Percentiles rank a stretch among this genome's conserved stretches.
Conservation (phyloP, 2,888 invertebrate genomes). For the Phortica magna region DNA sequence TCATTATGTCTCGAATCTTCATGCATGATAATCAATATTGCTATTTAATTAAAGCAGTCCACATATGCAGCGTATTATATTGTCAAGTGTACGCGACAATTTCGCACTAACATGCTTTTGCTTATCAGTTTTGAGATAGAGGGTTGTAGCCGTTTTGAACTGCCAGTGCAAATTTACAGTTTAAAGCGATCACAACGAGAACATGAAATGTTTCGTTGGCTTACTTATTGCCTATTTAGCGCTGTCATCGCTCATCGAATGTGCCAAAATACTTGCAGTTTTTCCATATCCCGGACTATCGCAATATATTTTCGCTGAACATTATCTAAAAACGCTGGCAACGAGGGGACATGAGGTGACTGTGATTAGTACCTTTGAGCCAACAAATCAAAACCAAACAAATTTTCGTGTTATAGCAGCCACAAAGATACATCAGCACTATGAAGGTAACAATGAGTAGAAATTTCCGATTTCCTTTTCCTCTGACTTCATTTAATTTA, state of each 20-base stretch:
- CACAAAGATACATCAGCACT: slow-evolving; percentile 37
- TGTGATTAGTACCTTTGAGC: slow-evolving; percentile 60
- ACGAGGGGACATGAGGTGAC: slow-evolving; percentile 75
- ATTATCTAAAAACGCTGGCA: slow-evolving; percentile 58
- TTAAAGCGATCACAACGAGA: too few relatives aligned
- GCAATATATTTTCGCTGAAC: slow-evolving; percentile 66
- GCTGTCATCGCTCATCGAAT: slow-evolving; percentile 39
- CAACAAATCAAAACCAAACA: background rate
- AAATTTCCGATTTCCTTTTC: too few relatives aligned
- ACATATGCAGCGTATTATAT: too few relatives aligned
- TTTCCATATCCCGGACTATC: slow-evolving; percentile 64
- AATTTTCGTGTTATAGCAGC: slow-evolving; percentile 59
- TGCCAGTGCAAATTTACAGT: too few relatives aligned
- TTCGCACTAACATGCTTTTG: too few relatives aligned
- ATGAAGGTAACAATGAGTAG: slow-evolving; percentile 33
- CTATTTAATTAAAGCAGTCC: too few relatives aligned
- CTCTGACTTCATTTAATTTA: background rate
- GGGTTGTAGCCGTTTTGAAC: too few relatives aligned
- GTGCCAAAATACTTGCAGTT: slow-evolving; percentile 59
- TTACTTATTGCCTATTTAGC: slow-evolving; percentile 35
- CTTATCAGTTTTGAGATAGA: too few relatives aligned
- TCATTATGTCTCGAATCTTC: too few relatives aligned
- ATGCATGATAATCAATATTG: too few relatives aligned
- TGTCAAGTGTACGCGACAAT: too few relatives aligned
- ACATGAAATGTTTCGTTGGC: slow-evolving; percentile 45